These are phyloP conservation scores for Ophion obscuratus DNA, from an alignment of 2,888 invertebrate species.

Conservation along the genomic window DNA sequence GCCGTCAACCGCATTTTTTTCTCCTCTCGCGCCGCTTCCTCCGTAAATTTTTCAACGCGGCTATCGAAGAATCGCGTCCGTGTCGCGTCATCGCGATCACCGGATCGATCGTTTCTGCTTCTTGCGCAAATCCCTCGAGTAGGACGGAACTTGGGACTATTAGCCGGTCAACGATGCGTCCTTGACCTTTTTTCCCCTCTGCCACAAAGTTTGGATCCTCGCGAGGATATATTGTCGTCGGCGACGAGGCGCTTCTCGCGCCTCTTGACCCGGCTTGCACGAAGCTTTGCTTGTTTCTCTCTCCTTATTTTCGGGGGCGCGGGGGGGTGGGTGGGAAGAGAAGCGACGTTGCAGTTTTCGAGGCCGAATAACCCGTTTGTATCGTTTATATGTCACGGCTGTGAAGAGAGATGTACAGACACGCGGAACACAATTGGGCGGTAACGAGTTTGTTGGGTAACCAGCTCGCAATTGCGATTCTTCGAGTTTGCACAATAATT, in stretches of 20 bases:
- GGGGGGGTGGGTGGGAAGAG: background rate
- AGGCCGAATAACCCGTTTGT: conserved; percentile 26
- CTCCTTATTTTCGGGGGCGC: background rate
- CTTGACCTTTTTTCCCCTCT: conserved; percentile 46
- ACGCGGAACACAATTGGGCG: conserved; percentile 13
- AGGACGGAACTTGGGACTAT: conserved; percentile 42
- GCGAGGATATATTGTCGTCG: conserved; percentile 24
- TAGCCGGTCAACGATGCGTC: conserved; percentile 54
- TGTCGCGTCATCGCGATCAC: too few species aligned
- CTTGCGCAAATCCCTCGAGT: too few species aligned
- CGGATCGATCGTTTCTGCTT: too few species aligned
- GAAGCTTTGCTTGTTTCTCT: too few species aligned
- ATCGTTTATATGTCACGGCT: conserved; percentile 35
- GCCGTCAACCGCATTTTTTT: conserved; percentile 13
- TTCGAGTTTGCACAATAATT: background rate
- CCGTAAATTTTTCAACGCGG: too few species aligned
- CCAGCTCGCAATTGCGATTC: conserved; percentile 15
- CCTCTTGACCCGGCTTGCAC: too few species aligned
- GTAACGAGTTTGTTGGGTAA: background rate
- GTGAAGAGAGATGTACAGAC: background rate
- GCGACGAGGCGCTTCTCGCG: too few species aligned
- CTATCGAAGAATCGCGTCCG: too few species aligned
- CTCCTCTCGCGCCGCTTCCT: conserved; percentile 7
- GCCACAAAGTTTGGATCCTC: conserved; percentile 3
- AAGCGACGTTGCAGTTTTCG: conserved; percentile 1